A percentile compares a stretch with the other conserved stretches of the same genome.
Conservation (phyloP, 2,113 vertebrate genomes). For the Colius striatus region DNA sequence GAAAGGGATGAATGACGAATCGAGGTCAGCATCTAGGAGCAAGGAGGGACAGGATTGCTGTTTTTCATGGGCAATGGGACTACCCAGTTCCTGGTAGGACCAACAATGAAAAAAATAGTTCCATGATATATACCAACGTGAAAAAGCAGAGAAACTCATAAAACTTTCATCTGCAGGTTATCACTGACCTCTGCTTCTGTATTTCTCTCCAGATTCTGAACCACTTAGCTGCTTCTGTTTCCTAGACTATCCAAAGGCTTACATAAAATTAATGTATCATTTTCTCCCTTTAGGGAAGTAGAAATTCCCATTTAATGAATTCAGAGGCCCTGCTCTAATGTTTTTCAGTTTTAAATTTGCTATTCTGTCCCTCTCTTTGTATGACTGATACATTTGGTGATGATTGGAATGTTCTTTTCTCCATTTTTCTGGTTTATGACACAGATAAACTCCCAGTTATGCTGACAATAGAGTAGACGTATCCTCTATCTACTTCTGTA, state of each 20-base stretch:
- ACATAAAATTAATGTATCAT: neutral
- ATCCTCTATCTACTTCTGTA: neutral
- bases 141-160: neutral
- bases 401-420: neutral
- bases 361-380: neutral
- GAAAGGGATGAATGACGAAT: neutral
- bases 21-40: neutral
- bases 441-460: neutral
- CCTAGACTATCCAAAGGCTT: neutral
- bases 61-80: neutral
- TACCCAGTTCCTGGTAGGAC: neutral
- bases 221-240: neutral
- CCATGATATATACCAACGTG: neutral
- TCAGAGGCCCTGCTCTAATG: neutral
- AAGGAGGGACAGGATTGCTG: neutral
- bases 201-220: neutral
- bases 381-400: neutral
- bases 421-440: neutral
- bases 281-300: neutral
- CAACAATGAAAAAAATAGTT: neutral
- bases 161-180: neutral
- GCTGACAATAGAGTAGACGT: neutral
- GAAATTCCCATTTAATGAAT: neutral
- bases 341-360: neutral
- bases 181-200: neutral